These are phyloP conservation scores for Pseudolaguvia tuberculata DNA, from an alignment of 2,113 vertebrate species.

Conservation along the genomic window DNA sequence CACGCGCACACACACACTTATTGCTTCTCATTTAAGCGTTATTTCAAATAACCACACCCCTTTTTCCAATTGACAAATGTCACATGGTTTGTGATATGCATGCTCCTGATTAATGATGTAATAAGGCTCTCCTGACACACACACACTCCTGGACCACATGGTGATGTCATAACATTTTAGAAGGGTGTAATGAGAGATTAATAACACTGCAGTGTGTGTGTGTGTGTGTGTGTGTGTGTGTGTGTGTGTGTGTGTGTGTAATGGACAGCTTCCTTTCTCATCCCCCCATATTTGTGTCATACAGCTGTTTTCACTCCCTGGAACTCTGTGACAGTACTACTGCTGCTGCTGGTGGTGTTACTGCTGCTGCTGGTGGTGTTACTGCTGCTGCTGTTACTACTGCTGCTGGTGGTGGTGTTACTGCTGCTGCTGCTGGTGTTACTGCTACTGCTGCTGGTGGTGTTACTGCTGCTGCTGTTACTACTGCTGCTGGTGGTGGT, in stretches of 20 bases:
- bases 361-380: neutral
- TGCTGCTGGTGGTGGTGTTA: neutral
- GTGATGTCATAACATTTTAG: neutral
- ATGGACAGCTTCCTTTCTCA: constrained; percentile 62
- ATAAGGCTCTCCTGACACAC: neutral
- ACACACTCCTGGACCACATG: neutral
- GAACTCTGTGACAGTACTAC: no score
- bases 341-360: neutral
- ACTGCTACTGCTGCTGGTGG: neutral
- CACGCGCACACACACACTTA: neutral
- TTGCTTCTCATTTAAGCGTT: neutral
- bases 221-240: constrained; percentile 4
- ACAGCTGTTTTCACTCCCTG: constrained; percentile 35
- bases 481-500: neutral
- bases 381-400: no score
- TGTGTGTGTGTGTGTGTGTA: constrained; percentile 55
- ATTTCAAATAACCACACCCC: neutral
- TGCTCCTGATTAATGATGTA: neutral
- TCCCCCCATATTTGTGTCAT: constrained; percentile 69
- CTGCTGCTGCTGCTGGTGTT: no score
- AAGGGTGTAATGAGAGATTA: neutral
- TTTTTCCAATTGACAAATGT: neutral
- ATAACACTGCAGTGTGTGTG: neutral
- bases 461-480: no score
- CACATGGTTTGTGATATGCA: neutral